These are phyloP conservation scores for Meloidogyne exigua DNA, from an alignment of 1,140 invertebrate species.

Conservation along the genomic window DNA sequence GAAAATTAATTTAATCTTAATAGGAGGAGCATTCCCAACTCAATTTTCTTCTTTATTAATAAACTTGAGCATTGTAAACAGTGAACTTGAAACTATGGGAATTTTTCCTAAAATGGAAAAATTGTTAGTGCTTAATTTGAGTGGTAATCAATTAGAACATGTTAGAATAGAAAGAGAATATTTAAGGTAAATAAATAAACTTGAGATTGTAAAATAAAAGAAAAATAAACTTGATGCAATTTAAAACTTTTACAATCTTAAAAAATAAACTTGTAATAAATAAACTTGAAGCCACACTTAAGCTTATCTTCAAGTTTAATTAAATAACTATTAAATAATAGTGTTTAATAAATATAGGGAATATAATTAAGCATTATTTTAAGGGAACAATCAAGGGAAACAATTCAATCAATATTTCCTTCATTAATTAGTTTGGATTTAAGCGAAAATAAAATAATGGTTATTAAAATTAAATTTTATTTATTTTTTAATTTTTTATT, in stretches of 20 bases:
- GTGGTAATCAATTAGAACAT: slow-evolving; percentile 2
- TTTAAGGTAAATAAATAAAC: neutral
- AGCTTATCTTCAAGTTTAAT: too few species aligned
- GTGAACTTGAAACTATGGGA: slow-evolving; percentile 18
- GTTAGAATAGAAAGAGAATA: neutral
- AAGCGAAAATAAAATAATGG: slow-evolving; percentile 24
- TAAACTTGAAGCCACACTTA: too few species aligned
- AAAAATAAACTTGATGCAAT: neutral
- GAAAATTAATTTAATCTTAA: too few species aligned
- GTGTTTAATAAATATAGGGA: too few species aligned
- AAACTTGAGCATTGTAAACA: slow-evolving; percentile 20
- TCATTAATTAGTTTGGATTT: slow-evolving; percentile 25
- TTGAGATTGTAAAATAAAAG: neutral
- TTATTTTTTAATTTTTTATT: slow-evolving; percentile 9
- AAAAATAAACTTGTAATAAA: neutral
- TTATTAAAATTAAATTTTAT: neutral
- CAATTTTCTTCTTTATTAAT: slow-evolving; percentile 14
- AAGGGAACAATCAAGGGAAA: neutral
- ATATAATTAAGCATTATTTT: neutral
- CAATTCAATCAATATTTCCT: slow-evolving; percentile 20
- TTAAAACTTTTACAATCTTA: neutral
- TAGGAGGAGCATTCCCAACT: slow-evolving; percentile 16
- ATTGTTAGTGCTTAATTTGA: slow-evolving; percentile 13
- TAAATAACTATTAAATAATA: too few species aligned
- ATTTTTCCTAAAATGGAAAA: slow-evolving; percentile 20